Conservation (phyloP, 2,888 invertebrate genomes). For the Agriopis leucophaearia region DNA sequence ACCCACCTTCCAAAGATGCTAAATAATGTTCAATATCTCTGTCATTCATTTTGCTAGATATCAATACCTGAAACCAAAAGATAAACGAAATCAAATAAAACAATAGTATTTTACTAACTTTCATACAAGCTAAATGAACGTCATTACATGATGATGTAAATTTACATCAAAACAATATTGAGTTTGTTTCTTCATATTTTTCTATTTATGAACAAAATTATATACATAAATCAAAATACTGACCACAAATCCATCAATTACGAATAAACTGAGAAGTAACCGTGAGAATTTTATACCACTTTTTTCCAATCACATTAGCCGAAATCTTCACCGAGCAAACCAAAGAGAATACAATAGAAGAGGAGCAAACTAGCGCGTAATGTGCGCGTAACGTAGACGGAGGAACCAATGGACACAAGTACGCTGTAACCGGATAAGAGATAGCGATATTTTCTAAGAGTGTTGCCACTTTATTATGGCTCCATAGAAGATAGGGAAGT, state of each 20-base stretch:
- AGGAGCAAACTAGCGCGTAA: no score
- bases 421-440: no score
- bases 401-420: no score
- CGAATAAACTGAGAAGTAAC: conserved; percentile 26
- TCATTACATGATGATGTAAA: conserved; percentile 25
- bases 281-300: conserved; percentile 14
- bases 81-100: conserved; percentile 24
- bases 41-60: conserved; percentile 23
- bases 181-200: conserved; percentile 20
- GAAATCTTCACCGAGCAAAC: conserved; percentile 25
- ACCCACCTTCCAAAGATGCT: conserved; percentile 24
- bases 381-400: no score
- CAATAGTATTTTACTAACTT: conserved; percentile 23
- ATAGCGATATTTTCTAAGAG: no score
- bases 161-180: conserved; percentile 17
- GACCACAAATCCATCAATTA: conserved; percentile 28
- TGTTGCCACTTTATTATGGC: no score
- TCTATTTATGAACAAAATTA: conserved; percentile 30
- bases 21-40: conserved; percentile 25
- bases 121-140: conserved; percentile 22
- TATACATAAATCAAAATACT: conserved; percentile 27
- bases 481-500: no score
- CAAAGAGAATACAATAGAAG: no score
- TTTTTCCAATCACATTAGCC: conserved; percentile 22
- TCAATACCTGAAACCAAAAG: conserved; percentile 22